These are phyloP conservation scores for Hiodon alosoides DNA, from an alignment of 2,113 vertebrate species.

Conservation along the genomic window DNA sequence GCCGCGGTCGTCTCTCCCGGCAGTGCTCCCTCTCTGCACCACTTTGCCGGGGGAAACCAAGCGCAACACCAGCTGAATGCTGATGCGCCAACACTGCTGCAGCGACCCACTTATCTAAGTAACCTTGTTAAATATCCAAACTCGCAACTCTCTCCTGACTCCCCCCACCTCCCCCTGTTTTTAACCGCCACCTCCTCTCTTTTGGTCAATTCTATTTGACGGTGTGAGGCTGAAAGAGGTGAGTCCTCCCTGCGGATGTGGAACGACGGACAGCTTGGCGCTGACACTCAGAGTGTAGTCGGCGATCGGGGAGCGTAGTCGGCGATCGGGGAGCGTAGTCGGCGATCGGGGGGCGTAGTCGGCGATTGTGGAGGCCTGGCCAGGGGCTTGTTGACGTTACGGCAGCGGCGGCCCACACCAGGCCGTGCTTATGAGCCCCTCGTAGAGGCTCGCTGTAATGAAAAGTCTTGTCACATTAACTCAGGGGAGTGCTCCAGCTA, in stretches of 20 bases:
- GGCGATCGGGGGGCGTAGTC: too few species aligned
- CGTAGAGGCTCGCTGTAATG: neutral
- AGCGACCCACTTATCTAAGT: conserved; percentile 67
- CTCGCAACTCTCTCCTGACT: conserved; percentile 30
- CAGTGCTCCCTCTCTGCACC: neutral
- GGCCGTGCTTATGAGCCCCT: neutral
- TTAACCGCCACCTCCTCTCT: neutral
- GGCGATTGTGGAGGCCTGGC: neutral
- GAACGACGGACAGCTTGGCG: conserved; percentile 36
- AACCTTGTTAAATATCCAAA: conserved; percentile 44
- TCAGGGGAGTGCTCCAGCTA: conserved; percentile 51
- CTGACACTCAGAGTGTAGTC: conserved; percentile 28
- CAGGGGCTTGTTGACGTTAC: neutral
- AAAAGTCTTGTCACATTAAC: conserved; percentile 25
- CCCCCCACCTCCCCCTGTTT: conserved; percentile 11
- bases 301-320: too few species aligned
- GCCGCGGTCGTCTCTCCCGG: too few species aligned
- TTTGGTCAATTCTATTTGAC: conserved; percentile 8
- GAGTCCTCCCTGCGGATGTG: conserved; percentile 27
- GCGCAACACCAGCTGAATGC: conserved; percentile 59
- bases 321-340: too few species aligned
- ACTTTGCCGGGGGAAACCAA: neutral
- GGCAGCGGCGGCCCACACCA: too few species aligned
- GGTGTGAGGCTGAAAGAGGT: neutral
- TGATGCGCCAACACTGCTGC: conserved; percentile 71